Conservation (phyloP, 2,797 vertebrate genomes). For the Enteromius mattozi region DNA sequence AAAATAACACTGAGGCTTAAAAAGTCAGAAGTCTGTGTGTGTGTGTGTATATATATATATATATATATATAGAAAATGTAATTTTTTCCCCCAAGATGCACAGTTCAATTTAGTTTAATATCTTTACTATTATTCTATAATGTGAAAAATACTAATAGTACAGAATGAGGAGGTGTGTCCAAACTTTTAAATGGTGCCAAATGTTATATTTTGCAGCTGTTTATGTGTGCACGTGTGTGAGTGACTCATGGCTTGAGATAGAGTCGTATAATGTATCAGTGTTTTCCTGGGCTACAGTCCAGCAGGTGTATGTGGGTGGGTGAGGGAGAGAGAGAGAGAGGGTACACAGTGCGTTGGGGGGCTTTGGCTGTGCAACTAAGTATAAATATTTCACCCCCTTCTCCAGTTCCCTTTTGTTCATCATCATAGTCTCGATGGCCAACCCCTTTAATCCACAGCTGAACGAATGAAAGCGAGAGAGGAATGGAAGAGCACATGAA, state of each 20-base stretch:
- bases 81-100: too few species aligned
- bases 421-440: conserved; percentile 55
- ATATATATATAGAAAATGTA: too few species aligned
- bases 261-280: conserved; percentile 24
- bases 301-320: conserved; percentile 16
- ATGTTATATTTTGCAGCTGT: not conserved
- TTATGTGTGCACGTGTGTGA: not conserved
- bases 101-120: not conserved
- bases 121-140: not conserved
- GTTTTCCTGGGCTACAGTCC: conserved; percentile 32
- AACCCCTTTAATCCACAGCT: conserved; percentile 57
- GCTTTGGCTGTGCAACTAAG: conserved; percentile 65
- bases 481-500: conserved; percentile 34
- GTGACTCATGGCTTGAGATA: not conserved
- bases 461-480: conserved; percentile 35
- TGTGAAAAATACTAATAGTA: not conserved
- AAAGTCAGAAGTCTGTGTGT: too few species aligned
- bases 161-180: not conserved
- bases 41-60: too few species aligned
- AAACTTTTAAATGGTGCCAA: not conserved
- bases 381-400: conserved; percentile 78
- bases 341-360: conserved; percentile 61
- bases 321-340: conserved; percentile 43
- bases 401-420: conserved; percentile 78
- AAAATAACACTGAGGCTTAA: not conserved